Evolutionary conservation across 64 coral and sea anemone genomes (phyloP).

Genomic region (Catalaphyllia jardinei): DNA sequence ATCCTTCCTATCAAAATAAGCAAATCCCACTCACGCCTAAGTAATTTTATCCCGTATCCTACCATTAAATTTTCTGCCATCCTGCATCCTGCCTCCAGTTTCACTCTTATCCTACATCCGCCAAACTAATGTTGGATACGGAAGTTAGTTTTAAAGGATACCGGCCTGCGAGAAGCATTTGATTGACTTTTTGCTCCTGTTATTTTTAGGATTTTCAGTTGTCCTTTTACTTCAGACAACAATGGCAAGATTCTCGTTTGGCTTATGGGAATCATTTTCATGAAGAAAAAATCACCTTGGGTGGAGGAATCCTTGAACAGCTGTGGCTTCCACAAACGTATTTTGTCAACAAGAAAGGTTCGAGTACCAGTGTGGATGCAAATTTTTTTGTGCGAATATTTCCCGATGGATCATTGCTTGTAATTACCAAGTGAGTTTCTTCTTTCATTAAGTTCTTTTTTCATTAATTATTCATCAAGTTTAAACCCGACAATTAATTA

Average conservation of each 20-base stretch:
- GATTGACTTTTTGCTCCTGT: background rate
- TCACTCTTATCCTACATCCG: too few relatives aligned
- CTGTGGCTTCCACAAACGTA: constrained; percentile 61
- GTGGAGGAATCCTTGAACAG: constrained; percentile 24
- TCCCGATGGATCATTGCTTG: constrained; percentile 23
- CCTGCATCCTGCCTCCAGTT: too few relatives aligned
- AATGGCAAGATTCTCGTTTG: constrained; percentile 50
- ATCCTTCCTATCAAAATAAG: too few relatives aligned
- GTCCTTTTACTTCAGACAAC: constrained; percentile 53
- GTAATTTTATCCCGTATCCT: too few relatives aligned
- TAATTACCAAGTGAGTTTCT: constrained; percentile 29
- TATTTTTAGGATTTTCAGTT: constrained; percentile 42
- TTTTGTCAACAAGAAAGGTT: constrained; percentile 54
- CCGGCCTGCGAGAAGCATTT: too few relatives aligned
- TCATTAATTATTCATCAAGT: too few relatives aligned
- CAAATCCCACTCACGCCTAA: too few relatives aligned
- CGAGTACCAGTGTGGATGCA: background rate
- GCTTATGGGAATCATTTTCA: constrained; percentile 39
- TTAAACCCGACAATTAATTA: too few relatives aligned
- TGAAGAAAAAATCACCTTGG: constrained; percentile 24
- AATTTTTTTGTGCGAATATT: constrained; percentile 42
- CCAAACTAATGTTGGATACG: too few relatives aligned
- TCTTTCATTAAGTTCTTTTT: too few relatives aligned
- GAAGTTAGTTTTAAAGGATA: background rate
- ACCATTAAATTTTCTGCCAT: too few relatives aligned